Evolutionary conservation across 2,113 vertebrate genomes (phyloP), one percentile per base, ranked within the genome.

Genomic region (Pedionomus torquatus): DNA sequence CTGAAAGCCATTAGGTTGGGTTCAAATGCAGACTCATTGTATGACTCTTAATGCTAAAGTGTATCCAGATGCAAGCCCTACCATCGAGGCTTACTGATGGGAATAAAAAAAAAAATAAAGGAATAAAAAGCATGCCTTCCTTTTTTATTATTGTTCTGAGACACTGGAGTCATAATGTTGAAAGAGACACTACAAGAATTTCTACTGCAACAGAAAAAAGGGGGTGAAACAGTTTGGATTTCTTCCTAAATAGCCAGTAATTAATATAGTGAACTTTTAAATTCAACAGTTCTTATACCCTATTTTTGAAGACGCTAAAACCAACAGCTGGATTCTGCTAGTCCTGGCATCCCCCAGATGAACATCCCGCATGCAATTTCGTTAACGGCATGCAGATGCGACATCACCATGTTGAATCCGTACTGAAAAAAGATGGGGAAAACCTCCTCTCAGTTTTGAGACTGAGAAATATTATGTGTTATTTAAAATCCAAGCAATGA

Each of bases 391-490:
- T 99, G 99, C 1, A 99, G 99, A 33, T 99, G 99, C 3, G 99
- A 99, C 99, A 99, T 99, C 49, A 99, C 99, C 99, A 99, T 99
- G 95, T 99, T 99, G 98, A 99, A 99, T 25, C 99, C 99, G 2
- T 99, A 99, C 99, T 99, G 94, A 54, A 95, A 84, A 51, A 10
- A 69, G 90, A 86, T 65, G 37, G 37, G 69, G 79, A 69, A 58
- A 80, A 5, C 1, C 43, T 1, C 1, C 15, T 30, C 49, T 76
- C 76, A 68, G 48, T 13, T 81, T 7, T 16, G 24, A 46, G 55
- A 65, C 33, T 23, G 14, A 43, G 49, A 52, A 41, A 41, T 5
- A 26, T 6, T 13, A 2, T 28, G n/a, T 25, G 13, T 41, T 41
- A 41, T 41, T 17, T 46, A 24, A 60, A 54, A 31, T 19, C 69